A percentile compares a stretch with the other conserved stretches of the same genome.
These are phyloP conservation scores for Rosalia funebris DNA, from an alignment of 2,888 invertebrate species.

Conservation along the genomic window DNA sequence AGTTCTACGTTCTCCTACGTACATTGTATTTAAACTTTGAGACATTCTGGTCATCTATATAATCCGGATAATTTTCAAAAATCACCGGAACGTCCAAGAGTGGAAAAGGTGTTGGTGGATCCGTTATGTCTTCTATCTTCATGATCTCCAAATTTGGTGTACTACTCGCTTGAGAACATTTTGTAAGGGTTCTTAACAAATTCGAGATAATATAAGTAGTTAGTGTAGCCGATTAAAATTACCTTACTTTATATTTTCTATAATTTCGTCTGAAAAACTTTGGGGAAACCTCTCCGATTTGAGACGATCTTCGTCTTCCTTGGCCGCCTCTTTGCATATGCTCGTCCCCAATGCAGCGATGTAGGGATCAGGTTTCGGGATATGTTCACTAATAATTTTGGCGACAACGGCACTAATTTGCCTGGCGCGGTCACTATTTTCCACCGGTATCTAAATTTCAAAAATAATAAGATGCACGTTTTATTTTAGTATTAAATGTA, in stretches of 20 bases:
- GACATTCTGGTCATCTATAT: conserved; percentile 34
- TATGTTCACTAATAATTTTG: conserved; percentile 28
- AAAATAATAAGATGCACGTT: no score
- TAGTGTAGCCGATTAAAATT: not conserved
- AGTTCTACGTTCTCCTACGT: not conserved
- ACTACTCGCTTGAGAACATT: conserved; percentile 30
- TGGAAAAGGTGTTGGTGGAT: conserved; percentile 31
- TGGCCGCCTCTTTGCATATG: conserved; percentile 36
- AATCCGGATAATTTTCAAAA: conserved; percentile 38
- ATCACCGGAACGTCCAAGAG: conserved; percentile 25
- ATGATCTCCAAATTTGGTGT: conserved; percentile 25
- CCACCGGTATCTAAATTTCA: conserved; percentile 30
- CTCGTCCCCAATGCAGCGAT: conserved; percentile 30
- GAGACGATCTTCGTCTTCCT: conserved; percentile 4
- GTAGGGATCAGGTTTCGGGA: conserved; percentile 33
- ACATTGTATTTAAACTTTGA: conserved; percentile 16
- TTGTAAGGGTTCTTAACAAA: conserved; percentile 25
- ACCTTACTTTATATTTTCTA: conserved; percentile 21
- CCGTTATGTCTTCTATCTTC: not conserved
- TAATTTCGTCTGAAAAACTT: conserved; percentile 27
- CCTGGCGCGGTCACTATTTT: conserved; percentile 7
- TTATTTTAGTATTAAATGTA: no score
- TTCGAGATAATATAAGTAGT: not conserved
- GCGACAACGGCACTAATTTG: conserved; percentile 28
- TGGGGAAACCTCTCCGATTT: conserved; percentile 16